Conservation (phyloP, 92 coral and sea anemone genomes). For the Scolanthus callimorphus region DNA sequence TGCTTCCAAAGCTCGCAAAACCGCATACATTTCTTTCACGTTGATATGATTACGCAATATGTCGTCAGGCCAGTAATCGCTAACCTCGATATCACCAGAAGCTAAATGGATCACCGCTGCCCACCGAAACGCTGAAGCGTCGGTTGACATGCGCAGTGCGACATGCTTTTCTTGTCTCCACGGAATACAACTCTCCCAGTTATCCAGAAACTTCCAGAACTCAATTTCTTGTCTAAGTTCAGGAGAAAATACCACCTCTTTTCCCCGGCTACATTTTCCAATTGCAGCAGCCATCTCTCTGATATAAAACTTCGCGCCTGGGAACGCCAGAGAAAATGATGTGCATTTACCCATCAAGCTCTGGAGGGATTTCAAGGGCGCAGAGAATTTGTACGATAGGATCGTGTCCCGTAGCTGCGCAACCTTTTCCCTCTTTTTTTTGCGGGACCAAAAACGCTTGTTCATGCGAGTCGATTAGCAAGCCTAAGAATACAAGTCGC, state of each 20-base stretch:
- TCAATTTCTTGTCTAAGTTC: constrained; percentile 30
- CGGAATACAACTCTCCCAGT: constrained; percentile 35
- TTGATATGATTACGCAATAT: constrained; percentile 11
- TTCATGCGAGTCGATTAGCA: constrained; percentile 23
- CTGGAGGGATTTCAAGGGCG: constrained; percentile 30
- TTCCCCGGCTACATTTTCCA: not conserved
- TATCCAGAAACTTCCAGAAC: constrained; percentile 47
- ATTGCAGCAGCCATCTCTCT: constrained; percentile 34
- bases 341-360: constrained; percentile 46
- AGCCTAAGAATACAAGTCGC: constrained; percentile 20
- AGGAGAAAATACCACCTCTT: constrained; percentile 11
- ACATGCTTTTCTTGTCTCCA: constrained; percentile 39
- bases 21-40: constrained; percentile 41
- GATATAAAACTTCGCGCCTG: constrained; percentile 37
- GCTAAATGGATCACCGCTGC: constrained; percentile 29
- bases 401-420: constrained; percentile 37
- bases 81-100: constrained; percentile 26
- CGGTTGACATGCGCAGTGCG: constrained; percentile 21
- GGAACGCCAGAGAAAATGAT: constrained; percentile 48
- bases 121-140: constrained; percentile 39
- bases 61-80: constrained; percentile 49
- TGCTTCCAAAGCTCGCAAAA: constrained; percentile 17
- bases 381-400: constrained; percentile 1
- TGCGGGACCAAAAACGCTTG: constrained; percentile 39
- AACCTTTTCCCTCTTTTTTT: constrained; percentile 22